These are phyloP conservation scores for Phthorimaea operculella DNA, from an alignment of 1,140 invertebrate genomes.

Conservation along the genomic window DNA sequence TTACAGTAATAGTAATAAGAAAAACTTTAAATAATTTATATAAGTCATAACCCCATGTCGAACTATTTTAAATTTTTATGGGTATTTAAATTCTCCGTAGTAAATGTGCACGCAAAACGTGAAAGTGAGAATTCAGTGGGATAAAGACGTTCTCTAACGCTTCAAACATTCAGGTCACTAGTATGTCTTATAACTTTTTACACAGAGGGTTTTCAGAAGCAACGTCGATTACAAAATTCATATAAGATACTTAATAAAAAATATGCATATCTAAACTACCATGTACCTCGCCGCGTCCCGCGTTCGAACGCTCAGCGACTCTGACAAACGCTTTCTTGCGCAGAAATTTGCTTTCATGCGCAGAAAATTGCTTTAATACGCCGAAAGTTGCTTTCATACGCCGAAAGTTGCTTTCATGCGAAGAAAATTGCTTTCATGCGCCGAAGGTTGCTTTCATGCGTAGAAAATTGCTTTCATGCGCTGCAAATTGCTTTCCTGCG, in stretches of 20 bases:
- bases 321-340: too few relatives aligned
- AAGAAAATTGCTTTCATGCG: too few relatives aligned
- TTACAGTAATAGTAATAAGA: conserved; percentile 66
- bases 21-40: conserved; percentile 65
- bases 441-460: too few relatives aligned
- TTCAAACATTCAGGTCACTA: conserved; percentile 67
- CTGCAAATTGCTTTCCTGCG: too few relatives aligned
- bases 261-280: conserved; percentile 66
- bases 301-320: not conserved
- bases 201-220: conserved; percentile 66
- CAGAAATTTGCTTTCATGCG: too few relatives aligned
- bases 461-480: too few relatives aligned
- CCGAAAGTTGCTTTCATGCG: too few relatives aligned
- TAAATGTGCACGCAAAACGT: conserved; percentile 60
- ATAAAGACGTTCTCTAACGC: conserved; percentile 55
- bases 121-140: conserved; percentile 63
- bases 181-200: conserved; percentile 66
- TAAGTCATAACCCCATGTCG: conserved; percentile 63
- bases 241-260: conserved; percentile 65
- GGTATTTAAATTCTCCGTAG: conserved; percentile 43
- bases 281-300: conserved; percentile 40
- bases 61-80: conserved; percentile 45
- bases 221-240: conserved; percentile 67
- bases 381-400: too few relatives aligned
- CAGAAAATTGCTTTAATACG: too few relatives aligned